Evolutionary conservation across 2,113 vertebrate genomes (phyloP).

Genomic region (Podilymbus podiceps): DNA sequence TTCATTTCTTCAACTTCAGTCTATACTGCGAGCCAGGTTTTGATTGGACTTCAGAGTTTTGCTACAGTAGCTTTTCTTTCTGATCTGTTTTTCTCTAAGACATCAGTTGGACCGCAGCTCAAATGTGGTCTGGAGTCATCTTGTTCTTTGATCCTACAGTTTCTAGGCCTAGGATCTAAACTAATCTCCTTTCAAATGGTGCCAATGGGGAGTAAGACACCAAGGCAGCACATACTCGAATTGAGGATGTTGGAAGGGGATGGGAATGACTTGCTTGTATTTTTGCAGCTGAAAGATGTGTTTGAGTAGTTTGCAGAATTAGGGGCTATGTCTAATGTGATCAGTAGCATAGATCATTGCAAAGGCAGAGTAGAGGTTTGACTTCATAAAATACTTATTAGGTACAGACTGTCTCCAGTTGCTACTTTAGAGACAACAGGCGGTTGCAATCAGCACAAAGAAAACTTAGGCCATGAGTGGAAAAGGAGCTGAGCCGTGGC

Average conservation of each 20-base stretch:
- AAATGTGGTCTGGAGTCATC: accelerated
- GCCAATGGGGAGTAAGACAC: not conserved
- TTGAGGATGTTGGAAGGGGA: not conserved
- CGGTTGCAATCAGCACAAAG: not conserved
- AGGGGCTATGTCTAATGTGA: not conserved
- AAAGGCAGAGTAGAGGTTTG: not conserved
- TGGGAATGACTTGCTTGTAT: not conserved
- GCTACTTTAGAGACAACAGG: not conserved
- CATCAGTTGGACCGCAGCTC: not conserved
- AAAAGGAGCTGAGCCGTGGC: not conserved
- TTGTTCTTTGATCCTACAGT: not conserved
- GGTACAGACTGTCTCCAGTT: not conserved
- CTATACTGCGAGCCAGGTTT: not conserved
- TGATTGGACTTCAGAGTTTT: not conserved
- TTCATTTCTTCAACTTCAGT: not conserved
- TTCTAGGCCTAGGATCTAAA: not conserved
- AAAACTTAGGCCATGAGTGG: not conserved
- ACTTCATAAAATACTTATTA: not conserved
- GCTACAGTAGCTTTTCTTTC: not conserved
- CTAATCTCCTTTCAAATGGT: not conserved
- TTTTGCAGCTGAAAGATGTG: not conserved
- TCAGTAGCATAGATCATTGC: not conserved
- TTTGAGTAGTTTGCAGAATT: not conserved
- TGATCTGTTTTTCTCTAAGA: not conserved
- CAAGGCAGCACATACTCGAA: accelerated